Conservation (phyloP, 2,797 vertebrate species). For the Thamnophis elegans region DNA sequence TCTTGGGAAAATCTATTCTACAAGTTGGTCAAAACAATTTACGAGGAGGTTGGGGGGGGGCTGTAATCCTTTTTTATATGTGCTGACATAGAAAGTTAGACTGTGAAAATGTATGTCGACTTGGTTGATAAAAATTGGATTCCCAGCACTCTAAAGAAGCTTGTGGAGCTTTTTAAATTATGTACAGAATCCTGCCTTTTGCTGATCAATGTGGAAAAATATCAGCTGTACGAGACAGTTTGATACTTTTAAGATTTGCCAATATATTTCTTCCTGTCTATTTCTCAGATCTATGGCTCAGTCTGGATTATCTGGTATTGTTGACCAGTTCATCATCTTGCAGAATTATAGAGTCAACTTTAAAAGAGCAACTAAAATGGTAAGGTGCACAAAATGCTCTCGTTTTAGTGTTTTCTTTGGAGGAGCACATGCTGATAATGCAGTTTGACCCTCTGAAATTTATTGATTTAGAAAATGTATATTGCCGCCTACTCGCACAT, state of each 20-base stretch:
- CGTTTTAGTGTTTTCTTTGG: background rate
- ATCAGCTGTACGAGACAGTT: no score
- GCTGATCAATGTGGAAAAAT: background rate
- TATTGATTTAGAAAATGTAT: background rate
- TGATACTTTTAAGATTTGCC: background rate
- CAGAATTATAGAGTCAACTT: constrained; percentile 21
- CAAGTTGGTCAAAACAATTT: background rate
- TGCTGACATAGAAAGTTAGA: background rate
- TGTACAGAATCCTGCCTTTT: background rate
- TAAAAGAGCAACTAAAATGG: constrained; percentile 8
- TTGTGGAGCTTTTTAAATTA: background rate
- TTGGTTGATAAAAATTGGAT: background rate
- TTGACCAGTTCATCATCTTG: constrained; percentile 15
- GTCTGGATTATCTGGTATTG: background rate
- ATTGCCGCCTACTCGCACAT: background rate
- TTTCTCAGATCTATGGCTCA: constrained; percentile 6
- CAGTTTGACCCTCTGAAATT: background rate
- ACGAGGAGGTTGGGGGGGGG: no score
- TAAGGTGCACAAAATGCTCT: background rate
- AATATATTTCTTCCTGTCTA: no score
- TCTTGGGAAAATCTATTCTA: background rate
- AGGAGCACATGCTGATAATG: background rate
- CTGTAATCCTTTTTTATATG: background rate
- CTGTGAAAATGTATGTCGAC: background rate
- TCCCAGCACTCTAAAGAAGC: background rate